Evolutionary conservation across 2,888 invertebrate genomes (phyloP), one percentile per base, ranked within the genome.

Genomic region (Phlogophora meticulosa): DNA sequence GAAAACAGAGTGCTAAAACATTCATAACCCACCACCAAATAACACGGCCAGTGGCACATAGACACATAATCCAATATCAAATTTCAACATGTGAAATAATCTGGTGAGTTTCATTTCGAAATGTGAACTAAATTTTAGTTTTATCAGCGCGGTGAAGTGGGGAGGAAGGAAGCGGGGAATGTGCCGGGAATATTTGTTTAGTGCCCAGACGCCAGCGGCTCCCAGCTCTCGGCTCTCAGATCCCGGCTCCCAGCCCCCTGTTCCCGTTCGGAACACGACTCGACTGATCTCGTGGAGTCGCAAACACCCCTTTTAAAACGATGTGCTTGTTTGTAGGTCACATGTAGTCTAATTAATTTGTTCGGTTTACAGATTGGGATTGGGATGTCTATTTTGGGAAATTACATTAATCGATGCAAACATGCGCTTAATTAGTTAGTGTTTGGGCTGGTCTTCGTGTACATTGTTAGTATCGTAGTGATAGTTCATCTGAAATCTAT

Each of bases 111-210:
- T 62, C 72, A 70, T 72, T 78, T 71, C 60, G 28, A 73, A 83
- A 81, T 75, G 74, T 79, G 72, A 76, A 78, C 81, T 71, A 71
- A 73, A 83, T 80, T 83, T 80, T 63, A 80, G 82, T 82, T 83
- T 86, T 89, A 89, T 88, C 87, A 80, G 85, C 73, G 82, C 80
- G 83, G 82, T 79, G 83, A 85, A 75, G 78, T 65, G 70, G 72
- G 66, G 66, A 81, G 87, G 84, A 87, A 86, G 88, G 87, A 88
- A 87, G 80, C 78, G 70, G 78, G 79, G 72, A 77, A 78, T 79
- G 70, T 81, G 71, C 73, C 70, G 57, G 81, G 81, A 82, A 85
- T 87, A 85, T 87, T 87, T 81, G 85, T 76, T 75, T 61, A 78
- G 77, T 58, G 80, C 67, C 63, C 71, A 76, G 79, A 72, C 81